Evolutionary conservation across 2,113 vertebrate genomes (phyloP).

Genomic region (Cebidichthys violaceus): DNA sequence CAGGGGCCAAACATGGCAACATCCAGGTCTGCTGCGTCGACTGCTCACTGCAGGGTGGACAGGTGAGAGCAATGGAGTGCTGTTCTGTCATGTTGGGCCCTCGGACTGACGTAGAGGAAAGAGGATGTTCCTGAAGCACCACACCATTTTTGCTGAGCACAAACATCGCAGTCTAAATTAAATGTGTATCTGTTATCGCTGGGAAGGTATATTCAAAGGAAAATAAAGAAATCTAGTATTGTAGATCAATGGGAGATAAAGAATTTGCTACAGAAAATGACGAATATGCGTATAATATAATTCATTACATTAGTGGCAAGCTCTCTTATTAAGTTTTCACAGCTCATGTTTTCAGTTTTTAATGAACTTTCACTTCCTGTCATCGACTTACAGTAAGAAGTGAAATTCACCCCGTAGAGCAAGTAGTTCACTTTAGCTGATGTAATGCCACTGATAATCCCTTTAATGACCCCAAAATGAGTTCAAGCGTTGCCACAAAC

Average conservation of each 20-base stretch:
- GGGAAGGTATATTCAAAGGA: not conserved
- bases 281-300: not conserved
- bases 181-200: not conserved
- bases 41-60: conserved; percentile 94
- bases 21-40: conserved; percentile 97
- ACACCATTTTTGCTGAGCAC: not conserved
- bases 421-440: not conserved
- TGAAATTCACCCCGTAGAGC: conserved; percentile 13
- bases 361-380: conserved; percentile 27
- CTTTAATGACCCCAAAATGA: not conserved
- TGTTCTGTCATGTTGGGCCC: not conserved
- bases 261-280: conserved; percentile 1
- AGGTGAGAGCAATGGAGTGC: conserved; percentile 83
- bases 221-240: not conserved
- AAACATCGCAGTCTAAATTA: not conserved
- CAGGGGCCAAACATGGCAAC: conserved; percentile 97
- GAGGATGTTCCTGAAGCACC: not conserved
- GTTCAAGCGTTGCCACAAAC: not conserved
- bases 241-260: not conserved
- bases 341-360: conserved; percentile 27
- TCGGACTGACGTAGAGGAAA: not conserved
- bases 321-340: conserved; percentile 17
- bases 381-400: conserved; percentile 1
- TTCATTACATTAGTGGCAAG: conserved; percentile 5
- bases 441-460: conserved; percentile 16